Base-by-base conservation (phyloP, 2,797 vertebrate genomes). In the Lithobates sylvaticus region DNA sequence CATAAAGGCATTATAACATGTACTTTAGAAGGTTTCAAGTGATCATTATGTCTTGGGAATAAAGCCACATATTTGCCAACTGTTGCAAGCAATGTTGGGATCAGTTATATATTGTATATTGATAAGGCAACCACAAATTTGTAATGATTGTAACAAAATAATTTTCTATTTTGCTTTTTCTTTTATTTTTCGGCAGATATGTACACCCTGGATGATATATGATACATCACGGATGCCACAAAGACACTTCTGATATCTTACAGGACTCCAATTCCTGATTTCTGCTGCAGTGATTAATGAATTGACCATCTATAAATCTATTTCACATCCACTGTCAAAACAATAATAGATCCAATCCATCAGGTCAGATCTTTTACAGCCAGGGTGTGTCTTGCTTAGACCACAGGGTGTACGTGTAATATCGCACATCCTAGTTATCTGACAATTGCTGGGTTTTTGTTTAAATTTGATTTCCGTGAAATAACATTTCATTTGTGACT, bases 131-230 rank as follows among this genome's bases (percentile, higher is more conserved):
- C 1, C 54, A n/a, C 1, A 61, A 23, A 23, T 23, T 58, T 58
- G 6, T 23, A 2, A 23, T 1, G 15, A 58, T 23, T 16, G 3
- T 4, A 54, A 54, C 16, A 61, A 21, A 61, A 61, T 3, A 4
- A 61, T 61, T 1, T 61, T 12, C 4, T 23, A 1, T 61, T 58
- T 23, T 58, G 0, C 65, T 3, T 5, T 5, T 61, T 42, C 73
- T 75, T 64, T 27, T 88, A 88, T 88, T 85, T 71, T 87, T 44
- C 88, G 88, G 2, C 90, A 95, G 94, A 88, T 83, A 1, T 75
- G 50, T 72, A 89, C 87, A 58, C 87, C 89, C 88, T 76, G 67
- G 71, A 42, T 79, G 90, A 92, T 21, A 85, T 89, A 91, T 85
- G 61, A 50, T 76, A 78, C 76, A 21, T 67, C 76, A 86, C 78